A percentile compares a stretch with the other conserved stretches of the same genome.
Conservation (phyloP, 2,888 invertebrate species). For the Xestia c-nigrum region DNA sequence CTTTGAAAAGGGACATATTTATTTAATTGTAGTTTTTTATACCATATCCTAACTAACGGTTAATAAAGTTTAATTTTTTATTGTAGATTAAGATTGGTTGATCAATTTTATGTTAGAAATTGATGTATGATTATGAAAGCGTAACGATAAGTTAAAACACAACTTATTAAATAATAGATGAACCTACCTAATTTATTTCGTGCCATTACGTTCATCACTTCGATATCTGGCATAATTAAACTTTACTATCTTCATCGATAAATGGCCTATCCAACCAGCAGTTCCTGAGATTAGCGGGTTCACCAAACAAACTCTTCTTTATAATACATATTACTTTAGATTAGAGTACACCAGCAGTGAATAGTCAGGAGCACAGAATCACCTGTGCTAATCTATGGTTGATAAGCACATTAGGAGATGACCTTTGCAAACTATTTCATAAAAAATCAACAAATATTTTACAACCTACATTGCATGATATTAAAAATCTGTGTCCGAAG, state of each 20-base stretch:
- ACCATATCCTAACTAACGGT: conserved; percentile 28
- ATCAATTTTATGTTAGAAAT: conserved; percentile 4
- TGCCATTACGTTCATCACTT: too few species aligned
- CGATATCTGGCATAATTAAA: not conserved
- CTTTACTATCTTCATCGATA: too few species aligned
- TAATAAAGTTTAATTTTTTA: conserved; percentile 3
- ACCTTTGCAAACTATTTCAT: not conserved
- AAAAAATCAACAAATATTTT: not conserved
- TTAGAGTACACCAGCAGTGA: not conserved
- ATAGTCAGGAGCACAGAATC: not conserved
- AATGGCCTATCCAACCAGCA: too few species aligned
- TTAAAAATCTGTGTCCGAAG: conserved; percentile 43
- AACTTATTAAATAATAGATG: not conserved
- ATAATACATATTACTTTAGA: too few species aligned
- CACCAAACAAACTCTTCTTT: too few species aligned
- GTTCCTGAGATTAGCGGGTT: too few species aligned
- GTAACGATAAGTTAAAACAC: conserved; percentile 23
- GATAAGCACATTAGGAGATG: not conserved
- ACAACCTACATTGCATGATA: not conserved
- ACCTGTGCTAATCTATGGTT: not conserved
- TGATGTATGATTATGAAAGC: conserved; percentile 5
- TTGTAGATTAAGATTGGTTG: conserved; percentile 4
- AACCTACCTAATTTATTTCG: conserved; percentile 16
- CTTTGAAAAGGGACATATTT: conserved; percentile 7
- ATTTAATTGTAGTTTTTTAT: conserved; percentile 49